A percentile compares a stretch with the other conserved stretches of the same genome.
Evolutionary conservation across 2,797 vertebrate genomes (phyloP).

Genomic region (Bovichtus diacanthus): DNA sequence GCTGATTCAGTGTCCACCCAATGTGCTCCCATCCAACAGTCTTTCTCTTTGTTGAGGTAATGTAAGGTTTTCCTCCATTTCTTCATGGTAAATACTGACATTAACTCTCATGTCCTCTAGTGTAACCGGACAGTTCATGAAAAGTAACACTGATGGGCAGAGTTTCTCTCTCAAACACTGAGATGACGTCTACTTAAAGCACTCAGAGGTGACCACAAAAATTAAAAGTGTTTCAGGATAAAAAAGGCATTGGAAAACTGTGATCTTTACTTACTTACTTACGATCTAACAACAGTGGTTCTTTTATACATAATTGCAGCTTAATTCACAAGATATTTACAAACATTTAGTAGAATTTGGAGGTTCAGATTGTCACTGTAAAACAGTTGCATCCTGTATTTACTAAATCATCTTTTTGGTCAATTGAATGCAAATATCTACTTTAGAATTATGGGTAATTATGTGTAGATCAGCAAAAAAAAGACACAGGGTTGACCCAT

Average conservation of each 20-base stretch:
- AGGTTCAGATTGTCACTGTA: background rate
- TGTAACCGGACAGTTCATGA: slow-evolving; percentile 19
- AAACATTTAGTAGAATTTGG: background rate
- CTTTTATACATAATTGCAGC: slow-evolving; percentile 3
- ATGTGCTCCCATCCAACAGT: slow-evolving; percentile 26
- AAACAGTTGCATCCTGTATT: background rate
- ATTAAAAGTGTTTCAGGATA: background rate
- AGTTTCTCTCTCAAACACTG: slow-evolving; percentile 13
- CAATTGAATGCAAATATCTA: background rate
- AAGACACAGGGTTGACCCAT: background rate
- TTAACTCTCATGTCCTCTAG: slow-evolving; percentile 23
- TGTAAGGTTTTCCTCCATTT: slow-evolving; percentile 19
- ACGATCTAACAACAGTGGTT: background rate
- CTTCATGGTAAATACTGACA: slow-evolving; percentile 13
- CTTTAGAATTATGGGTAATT: background rate
- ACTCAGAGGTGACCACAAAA: slow-evolving; percentile 21
- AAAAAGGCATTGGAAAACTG: too few relatives aligned
- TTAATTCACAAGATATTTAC: background rate
- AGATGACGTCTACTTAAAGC: slow-evolving; percentile 14
- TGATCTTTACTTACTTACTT: too few relatives aligned
- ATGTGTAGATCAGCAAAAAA: background rate
- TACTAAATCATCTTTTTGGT: background rate
- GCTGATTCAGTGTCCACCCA: slow-evolving; percentile 11
- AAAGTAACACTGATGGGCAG: slow-evolving; percentile 37
- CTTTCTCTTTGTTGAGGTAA: slow-evolving; percentile 40